These are phyloP conservation scores for Malacosoma neustria DNA, from an alignment of 2,888 invertebrate genomes.

Conservation along the genomic window DNA sequence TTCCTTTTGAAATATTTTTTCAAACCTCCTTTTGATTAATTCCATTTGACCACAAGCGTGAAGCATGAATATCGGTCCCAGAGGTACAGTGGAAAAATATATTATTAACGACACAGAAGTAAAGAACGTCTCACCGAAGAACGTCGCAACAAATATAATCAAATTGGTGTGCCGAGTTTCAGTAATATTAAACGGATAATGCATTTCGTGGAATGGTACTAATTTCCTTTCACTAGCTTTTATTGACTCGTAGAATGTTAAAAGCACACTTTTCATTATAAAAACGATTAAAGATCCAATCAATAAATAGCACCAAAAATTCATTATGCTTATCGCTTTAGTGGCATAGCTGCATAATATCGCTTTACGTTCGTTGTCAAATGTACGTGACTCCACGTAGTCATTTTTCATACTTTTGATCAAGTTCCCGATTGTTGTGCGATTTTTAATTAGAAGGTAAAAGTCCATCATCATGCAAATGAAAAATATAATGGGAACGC, in stretches of 20 bases:
- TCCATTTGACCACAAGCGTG: conserved; percentile 1
- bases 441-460: background rate
- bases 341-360: background rate
- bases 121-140: background rate
- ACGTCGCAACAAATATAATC: background rate
- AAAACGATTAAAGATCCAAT: background rate
- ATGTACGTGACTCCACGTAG: background rate
- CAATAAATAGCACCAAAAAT: conserved; percentile 1
- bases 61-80: conserved; percentile 3
- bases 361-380: background rate
- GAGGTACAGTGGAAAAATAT: background rate
- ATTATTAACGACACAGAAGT: background rate
- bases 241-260: background rate
- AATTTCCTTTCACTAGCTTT: background rate
- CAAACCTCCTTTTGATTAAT: background rate
- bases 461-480: background rate
- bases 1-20: background rate
- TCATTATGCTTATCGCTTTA: background rate
- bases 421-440: background rate
- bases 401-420: background rate
- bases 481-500: background rate
- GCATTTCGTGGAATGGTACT: background rate
- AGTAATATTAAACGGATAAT: background rate
- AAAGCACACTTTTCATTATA: background rate
- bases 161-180: background rate